Percentiles rank a stretch among this genome's conserved stretches.
phyloP scores from a whole-genome alignment of 2,113 vertebrate species.

The Emydocephalus ijimae region DNA sequence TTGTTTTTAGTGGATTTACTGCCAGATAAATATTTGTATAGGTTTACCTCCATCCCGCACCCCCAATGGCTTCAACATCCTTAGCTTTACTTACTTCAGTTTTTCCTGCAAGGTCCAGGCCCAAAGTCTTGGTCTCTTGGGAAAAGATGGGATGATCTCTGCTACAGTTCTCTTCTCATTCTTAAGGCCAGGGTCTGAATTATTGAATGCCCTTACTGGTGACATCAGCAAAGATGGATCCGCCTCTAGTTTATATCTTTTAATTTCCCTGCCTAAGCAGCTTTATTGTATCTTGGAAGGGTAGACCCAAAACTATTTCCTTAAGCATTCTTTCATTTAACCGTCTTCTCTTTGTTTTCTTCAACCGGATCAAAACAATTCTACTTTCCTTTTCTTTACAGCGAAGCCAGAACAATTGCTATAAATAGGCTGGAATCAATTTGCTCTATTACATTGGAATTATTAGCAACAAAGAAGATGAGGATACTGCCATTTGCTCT shows the following conservation, averaged over 20 bases:
- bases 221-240: conserved; percentile 17
- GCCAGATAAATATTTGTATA: not conserved
- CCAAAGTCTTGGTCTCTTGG: not conserved
- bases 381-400: not conserved
- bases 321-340: not conserved
- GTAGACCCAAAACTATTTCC: not conserved
- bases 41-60: not conserved
- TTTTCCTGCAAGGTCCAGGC: not conserved
- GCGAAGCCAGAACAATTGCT: fast-evolving
- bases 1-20: not conserved
- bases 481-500: not conserved
- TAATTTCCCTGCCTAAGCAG: not conserved
- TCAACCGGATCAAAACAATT: not conserved
- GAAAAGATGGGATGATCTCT: not conserved
- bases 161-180: not conserved
- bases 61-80: fast-evolving
- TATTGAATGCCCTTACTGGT: not conserved
- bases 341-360: fast-evolving
- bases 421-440: fast-evolving
- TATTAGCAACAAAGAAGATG: not conserved
- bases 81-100: not conserved
- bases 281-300: not conserved
- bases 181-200: not conserved
- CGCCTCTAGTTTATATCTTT: conserved; percentile 8
- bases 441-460: fast-evolving